A percentile compares a stretch with the other conserved stretches of the same genome.
phyloP scores from a whole-genome alignment of 2,888 invertebrate species.

The Lycia hirtaria region DNA sequence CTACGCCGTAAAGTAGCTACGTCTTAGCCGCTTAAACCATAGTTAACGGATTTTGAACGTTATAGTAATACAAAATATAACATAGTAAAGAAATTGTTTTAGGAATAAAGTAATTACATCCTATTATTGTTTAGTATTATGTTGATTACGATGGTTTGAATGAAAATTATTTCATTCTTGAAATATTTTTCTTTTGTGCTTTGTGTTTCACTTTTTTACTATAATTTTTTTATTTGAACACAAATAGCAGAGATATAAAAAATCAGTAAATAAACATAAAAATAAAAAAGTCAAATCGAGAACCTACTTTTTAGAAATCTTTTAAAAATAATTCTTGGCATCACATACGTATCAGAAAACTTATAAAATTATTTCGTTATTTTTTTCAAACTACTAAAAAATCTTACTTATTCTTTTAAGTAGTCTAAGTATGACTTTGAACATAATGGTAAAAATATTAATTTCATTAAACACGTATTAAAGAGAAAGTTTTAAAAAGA shows the following conservation, averaged over 20 bases:
- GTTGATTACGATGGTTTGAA: neutral
- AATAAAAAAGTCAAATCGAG: no score
- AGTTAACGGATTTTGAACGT: neutral
- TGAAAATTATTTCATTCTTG: neutral
- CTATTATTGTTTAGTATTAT: neutral
- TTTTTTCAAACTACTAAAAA: no score
- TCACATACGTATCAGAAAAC: no score
- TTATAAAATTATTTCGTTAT: no score
- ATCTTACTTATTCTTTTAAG: no score
- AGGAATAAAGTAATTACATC: neutral
- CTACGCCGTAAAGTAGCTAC: conserved; percentile 32
- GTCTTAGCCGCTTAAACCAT: neutral
- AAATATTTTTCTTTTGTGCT: neutral
- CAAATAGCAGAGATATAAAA: no score
- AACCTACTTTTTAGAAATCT: no score
- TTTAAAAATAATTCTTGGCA: no score
- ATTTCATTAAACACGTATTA: conserved; percentile 1
- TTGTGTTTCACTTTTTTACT: no score
- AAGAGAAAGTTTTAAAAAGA: conserved; percentile 1
- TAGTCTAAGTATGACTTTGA: neutral
- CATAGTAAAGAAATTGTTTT: neutral
- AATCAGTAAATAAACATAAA: no score
- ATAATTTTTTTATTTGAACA: neutral
- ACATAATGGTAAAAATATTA: neutral
- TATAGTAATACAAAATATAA: neutral